Base-by-base conservation (phyloP, 2,888 invertebrate species). In the Metallyticus violacea region DNA sequence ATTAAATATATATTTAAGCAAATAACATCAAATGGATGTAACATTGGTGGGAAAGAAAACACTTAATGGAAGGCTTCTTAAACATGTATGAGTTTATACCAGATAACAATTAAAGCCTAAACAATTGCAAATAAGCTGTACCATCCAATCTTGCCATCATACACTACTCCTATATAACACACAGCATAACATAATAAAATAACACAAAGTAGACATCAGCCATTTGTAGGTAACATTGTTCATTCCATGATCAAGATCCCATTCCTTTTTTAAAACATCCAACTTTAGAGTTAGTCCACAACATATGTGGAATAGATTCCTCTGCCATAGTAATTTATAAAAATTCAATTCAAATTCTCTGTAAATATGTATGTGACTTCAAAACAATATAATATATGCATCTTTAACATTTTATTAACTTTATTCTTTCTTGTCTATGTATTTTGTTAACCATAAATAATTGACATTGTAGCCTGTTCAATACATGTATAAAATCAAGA, bases 371-470 rank as follows among this genome's bases (percentile, higher is more conserved):
- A 30, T 81, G 81, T 81, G 81, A 81, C 28, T 80, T 80, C 29
- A 80, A 80, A 29, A 80, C 80, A 80, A 81, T 81, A 81, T 30
- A 81, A 30, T 81, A 81, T 81, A 81, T 40, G 40, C 81, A 81
- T n/a, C 81, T 81, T 81, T 81, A 81, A 30, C 27, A 81, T 25
- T 30, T 30, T 30, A 30, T 30, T 30, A 81, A 26, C 29, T 81
- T 81, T 81, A 81, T 81, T 81, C 81, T 81, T 81, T 81, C 81
- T 81, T 40, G 26, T 81, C 30, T 30, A 26, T 81, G 81, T 81
- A 30, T 81, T 81, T 30, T 81, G 81, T 81, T 81, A 81, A 81
- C 30, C 40, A n/a, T 30, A 40, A 81, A 62, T 62, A 62, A 81
- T 30, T 26, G 25, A 81, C 40, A 81, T 30, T 81, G 81, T 81